Evolutionary conservation across 2,113 vertebrate species (phyloP).

Genomic region (Donacobius atricapilla): DNA sequence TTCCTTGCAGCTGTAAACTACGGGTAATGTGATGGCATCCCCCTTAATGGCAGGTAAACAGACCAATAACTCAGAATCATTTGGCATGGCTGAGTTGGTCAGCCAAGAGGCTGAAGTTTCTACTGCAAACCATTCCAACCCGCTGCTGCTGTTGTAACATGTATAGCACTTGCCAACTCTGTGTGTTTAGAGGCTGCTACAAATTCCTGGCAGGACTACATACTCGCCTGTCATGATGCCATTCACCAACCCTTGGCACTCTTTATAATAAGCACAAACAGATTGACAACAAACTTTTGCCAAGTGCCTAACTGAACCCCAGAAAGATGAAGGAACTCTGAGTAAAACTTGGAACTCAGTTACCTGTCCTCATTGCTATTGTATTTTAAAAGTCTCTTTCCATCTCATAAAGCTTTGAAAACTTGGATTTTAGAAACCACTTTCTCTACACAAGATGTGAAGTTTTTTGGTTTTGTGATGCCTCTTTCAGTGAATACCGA

Average conservation of each 20-base stretch:
- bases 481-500: not conserved
- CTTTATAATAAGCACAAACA: not conserved
- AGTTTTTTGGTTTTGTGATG: not conserved
- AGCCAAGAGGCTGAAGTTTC: not conserved
- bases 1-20: not conserved
- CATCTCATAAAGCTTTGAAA: not conserved
- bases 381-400: not conserved
- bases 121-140: not conserved
- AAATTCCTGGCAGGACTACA: not conserved
- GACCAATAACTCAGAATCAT: not conserved
- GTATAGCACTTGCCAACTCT: not conserved
- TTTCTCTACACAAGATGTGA: not conserved
- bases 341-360: not conserved
- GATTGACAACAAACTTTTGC: not conserved
- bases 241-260: not conserved
- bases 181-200: not conserved
- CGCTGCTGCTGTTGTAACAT: not conserved
- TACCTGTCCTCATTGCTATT: not conserved
- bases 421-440: not conserved
- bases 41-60: not conserved
- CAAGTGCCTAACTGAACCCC: not conserved
- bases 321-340: not conserved
- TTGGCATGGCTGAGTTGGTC: not conserved
- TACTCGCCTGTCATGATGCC: rapidly evolving
- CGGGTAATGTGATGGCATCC: not conserved